Base-by-base conservation (phyloP, 2,888 invertebrate genomes). In the Melinopterus prodromus region DNA sequence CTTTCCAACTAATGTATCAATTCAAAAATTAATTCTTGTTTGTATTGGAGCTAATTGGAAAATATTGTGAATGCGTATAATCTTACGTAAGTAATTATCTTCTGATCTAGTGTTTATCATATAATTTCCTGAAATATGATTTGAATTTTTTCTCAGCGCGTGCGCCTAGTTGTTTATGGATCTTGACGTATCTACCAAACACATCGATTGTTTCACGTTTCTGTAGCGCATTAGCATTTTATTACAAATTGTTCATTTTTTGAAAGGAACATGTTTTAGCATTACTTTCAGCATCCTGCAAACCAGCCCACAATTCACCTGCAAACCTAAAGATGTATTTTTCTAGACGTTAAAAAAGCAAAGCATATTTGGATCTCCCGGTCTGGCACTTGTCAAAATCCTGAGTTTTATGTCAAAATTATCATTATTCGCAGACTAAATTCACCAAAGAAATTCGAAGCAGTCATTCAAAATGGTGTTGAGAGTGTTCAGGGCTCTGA, bases 401-500 rank as follows among this genome's bases (percentile, higher is more conserved):
- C 74, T 71, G 36, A 37, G 36, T 74, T 35, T 74, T 74, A 36
- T 74, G 74, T 74, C 74, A 74, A 74, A 74, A 74, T 74, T 74
- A 74, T 74, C 12, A 26, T 35, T 74, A 35, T 74, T 53, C 53
- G 53, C 53, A 53, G 53, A 9, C 53, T 53, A 53, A 53, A 53
- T 53, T 53, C 53, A 53, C 53, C 53, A 53, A 53, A 53, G 53
- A 53, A 53, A 53, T 53, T 53, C 7, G 9, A 53, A 53, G 53
- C 53, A 53, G 53, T 53, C 53, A 12, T 12, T 7, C 37, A 80
- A 79, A 77, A 84, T 84, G 84, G 84, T 82, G 53, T 77, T 82
- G 78, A 81, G 82, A 79, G 80, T 84, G 38, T 84, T 78, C 70
- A 82, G 80, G 81, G 76, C 78, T 26, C 76, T 75, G 53, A 78